Percentiles rank a stretch among this genome's conserved stretches.
These are phyloP conservation scores for Aegotheles bennettii DNA, from an alignment of 2,113 vertebrate genomes.

Conservation along the genomic window DNA sequence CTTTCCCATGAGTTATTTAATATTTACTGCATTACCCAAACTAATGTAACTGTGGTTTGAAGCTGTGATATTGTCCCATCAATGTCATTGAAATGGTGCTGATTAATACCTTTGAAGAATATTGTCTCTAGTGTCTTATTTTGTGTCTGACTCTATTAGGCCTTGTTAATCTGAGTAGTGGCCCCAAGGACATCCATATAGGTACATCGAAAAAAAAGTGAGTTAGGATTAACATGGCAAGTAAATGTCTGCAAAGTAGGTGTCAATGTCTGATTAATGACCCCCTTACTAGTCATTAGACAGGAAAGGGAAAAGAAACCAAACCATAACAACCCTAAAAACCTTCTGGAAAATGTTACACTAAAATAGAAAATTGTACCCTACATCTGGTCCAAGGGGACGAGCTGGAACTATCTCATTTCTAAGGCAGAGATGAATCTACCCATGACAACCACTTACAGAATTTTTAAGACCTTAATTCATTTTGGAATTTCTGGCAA, in stretches of 20 bases:
- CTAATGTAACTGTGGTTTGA: not conserved
- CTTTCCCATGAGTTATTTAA: not conserved
- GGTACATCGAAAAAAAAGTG: not conserved
- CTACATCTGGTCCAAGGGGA: not conserved
- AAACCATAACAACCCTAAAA: not conserved
- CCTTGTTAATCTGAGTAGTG: not conserved
- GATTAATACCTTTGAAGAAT: not conserved
- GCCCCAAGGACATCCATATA: not conserved
- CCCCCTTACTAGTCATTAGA: not conserved
- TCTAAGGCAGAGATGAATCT: not conserved
- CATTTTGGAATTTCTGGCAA: not conserved
- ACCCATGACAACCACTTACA: not conserved
- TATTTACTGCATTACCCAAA: not conserved
- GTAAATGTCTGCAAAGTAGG: not conserved
- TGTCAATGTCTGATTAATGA: not conserved
- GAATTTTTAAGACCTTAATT: not conserved
- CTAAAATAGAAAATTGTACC: not conserved
- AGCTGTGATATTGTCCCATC: not conserved
- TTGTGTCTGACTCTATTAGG: not conserved
- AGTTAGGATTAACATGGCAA: accelerated
- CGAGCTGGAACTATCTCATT: not conserved
- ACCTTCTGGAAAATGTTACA: not conserved
- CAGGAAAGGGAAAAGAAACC: not conserved
- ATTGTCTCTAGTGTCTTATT: not conserved
- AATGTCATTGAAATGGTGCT: not conserved